phyloP scores from a whole-genome alignment of 1,140 invertebrate species.

The Bombus impatiens region DNA sequence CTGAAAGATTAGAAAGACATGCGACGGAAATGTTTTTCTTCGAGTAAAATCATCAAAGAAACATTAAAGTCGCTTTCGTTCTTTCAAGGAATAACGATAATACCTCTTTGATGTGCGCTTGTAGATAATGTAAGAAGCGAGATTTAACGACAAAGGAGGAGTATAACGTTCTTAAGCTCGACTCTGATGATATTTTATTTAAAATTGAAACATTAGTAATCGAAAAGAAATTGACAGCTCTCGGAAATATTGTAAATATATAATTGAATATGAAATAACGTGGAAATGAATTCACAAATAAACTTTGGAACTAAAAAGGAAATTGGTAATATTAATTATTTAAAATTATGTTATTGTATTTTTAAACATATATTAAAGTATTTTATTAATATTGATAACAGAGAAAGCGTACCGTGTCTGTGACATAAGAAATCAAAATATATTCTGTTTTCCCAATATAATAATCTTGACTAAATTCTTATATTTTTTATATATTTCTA shows the following conservation, averaged over 20 bases:
- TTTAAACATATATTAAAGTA: no score
- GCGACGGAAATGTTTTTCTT: background rate
- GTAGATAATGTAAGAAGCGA: background rate
- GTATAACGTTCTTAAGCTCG: background rate
- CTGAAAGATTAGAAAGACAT: background rate
- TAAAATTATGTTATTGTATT: no score
- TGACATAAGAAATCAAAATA: background rate
- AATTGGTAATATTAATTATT: background rate
- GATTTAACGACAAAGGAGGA: background rate
- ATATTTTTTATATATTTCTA: no score
- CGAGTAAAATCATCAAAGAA: slow-evolving; percentile 1
- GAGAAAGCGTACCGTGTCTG: no score
- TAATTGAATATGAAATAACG: background rate
- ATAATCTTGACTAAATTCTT: background rate
- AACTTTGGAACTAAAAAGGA: background rate
- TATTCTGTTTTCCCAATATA: background rate
- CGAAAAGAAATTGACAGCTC: no score
- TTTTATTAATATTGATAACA: no score
- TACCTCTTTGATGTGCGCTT: slow-evolving; percentile 9
- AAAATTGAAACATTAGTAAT: background rate
- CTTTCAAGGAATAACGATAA: background rate
- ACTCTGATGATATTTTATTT: background rate
- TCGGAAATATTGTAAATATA: background rate
- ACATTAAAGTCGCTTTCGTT: background rate
- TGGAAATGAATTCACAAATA: background rate